Evolutionary conservation across 2,113 vertebrate genomes (phyloP), one percentile per base, ranked within the genome.

Genomic region (Strix aluco): DNA sequence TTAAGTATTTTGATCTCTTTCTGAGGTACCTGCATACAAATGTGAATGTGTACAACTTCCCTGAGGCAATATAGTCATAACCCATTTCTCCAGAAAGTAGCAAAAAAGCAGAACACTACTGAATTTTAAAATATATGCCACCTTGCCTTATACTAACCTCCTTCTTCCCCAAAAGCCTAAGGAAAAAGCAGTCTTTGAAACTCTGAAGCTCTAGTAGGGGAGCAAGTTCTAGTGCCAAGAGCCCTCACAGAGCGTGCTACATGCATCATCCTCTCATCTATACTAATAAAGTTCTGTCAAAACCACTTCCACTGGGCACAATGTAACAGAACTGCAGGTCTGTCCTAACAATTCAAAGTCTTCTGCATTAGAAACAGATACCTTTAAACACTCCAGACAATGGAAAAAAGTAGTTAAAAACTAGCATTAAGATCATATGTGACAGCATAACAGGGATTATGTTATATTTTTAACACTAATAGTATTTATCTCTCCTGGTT

Each of bases 1-100:
- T 30, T 26, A 94, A 42, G 42, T 47, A 59, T 86, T 92, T 72
- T 65, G 44, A 75, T 67, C 23, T 95, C 30, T 34, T 72, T n/a
- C 62, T 44, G 69, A 82, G 52, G 71, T 0, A n/a, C 17, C 25
- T 57, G 36, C 49, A 93, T 55, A 82, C 11, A 72, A 85, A 72
- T 36, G 52, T 36, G 52, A 85, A 74, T 9, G 11, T 8, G 34
- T 61, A 47, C 38, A 69, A 52, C n/a, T 82, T 80, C 40, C 74
- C 79, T 44, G 54, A 82, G 57, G 88, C 90, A 91, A 29, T 5
- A 19, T 0, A 59, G 26, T 51, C 42, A 70, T 18, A 67, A 91
- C 6, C 8, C 9, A 16, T 85, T 84, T 67, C 20, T 72, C 57
- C 23, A 65, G n/a, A 62, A 86, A 46, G 10, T 2, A 81, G 58